These are phyloP conservation scores for Corapipo altera DNA, from an alignment of 2,113 vertebrate genomes.

Conservation along the genomic window DNA sequence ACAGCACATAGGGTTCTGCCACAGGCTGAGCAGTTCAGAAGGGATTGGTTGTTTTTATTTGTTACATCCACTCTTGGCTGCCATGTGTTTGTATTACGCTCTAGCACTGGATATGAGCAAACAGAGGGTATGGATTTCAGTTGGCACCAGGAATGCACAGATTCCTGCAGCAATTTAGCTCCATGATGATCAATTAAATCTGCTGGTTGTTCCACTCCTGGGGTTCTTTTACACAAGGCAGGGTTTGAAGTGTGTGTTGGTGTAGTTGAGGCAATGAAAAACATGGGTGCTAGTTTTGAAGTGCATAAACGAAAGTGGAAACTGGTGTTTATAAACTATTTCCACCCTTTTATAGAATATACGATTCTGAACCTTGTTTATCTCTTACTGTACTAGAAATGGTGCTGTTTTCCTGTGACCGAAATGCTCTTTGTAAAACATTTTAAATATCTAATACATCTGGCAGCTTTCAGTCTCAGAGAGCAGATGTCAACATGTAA, in stretches of 20 bases:
- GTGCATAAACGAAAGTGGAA: not conserved
- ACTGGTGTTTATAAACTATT: not conserved
- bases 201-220: not conserved
- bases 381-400: not conserved
- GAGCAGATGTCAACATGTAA: not conserved
- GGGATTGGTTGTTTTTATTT: not conserved
- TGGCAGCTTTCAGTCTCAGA: not conserved
- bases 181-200: not conserved
- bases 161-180: not conserved
- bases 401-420: not conserved
- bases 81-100: accelerated
- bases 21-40: not conserved
- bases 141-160: not conserved
- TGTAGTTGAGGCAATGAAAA: not conserved
- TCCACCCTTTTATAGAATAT: not conserved
- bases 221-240: not conserved
- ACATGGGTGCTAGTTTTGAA: not conserved
- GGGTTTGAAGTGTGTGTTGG: not conserved
- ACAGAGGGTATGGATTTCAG: not conserved
- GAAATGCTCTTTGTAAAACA: not conserved
- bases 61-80: not conserved
- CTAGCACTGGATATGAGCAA: not conserved
- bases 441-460: not conserved
- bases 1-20: not conserved
- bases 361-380: not conserved